These are phyloP conservation scores for Cuculus canorus DNA, from an alignment of 2,797 vertebrate genomes.

Conservation along the genomic window DNA sequence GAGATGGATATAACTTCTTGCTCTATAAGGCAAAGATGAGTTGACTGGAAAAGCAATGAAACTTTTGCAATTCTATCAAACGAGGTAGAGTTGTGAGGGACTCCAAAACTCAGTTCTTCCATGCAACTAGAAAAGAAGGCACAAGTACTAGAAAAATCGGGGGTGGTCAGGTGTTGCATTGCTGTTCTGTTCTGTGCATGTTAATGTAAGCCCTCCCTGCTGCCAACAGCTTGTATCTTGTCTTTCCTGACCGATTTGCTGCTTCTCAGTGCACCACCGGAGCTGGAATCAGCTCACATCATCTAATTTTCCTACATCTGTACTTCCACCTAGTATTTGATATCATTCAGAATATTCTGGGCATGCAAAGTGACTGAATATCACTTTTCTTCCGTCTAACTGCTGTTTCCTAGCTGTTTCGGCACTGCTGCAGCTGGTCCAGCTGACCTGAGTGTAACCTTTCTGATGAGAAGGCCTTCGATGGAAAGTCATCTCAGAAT, in stretches of 20 bases:
- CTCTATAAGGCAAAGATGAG: background rate
- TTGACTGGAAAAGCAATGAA: background rate
- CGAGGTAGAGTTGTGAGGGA: background rate
- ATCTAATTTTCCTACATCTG: background rate
- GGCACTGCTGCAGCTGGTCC: background rate
- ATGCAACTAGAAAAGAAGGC: background rate
- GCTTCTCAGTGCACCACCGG: background rate
- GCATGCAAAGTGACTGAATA: background rate
- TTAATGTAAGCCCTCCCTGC: background rate
- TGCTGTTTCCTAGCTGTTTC: background rate
- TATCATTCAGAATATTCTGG: background rate
- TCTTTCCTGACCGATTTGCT: background rate
- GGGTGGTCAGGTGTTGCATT: background rate
- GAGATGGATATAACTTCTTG: background rate
- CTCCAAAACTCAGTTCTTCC: background rate
- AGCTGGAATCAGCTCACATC: background rate
- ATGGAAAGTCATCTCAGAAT: background rate
- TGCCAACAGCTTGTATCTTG: background rate
- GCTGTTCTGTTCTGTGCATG: background rate
- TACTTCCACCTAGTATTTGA: background rate
- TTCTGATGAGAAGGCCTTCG: background rate
- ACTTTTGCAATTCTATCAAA: background rate
- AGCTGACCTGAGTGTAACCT: background rate
- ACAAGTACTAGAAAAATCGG: background rate
- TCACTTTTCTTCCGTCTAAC: background rate